These are phyloP conservation scores for Diadophis punctatus DNA, from an alignment of 2,113 vertebrate species.

Conservation along the genomic window DNA sequence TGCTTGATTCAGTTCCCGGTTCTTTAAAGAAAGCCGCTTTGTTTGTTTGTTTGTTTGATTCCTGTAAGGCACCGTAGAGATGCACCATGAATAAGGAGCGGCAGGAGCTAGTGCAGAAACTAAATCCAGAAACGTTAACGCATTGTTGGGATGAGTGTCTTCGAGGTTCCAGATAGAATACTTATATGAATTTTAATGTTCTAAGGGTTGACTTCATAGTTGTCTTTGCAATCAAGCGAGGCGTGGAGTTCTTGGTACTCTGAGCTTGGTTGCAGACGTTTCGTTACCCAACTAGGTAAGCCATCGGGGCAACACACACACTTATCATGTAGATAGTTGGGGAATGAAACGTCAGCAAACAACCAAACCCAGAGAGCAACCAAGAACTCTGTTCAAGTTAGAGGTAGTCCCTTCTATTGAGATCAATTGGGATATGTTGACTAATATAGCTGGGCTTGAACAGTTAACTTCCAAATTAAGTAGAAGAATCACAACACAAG, in stretches of 20 bases:
- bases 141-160: background rate
- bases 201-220: background rate
- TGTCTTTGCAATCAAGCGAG: background rate
- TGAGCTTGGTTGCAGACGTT: background rate
- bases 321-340: background rate
- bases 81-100: background rate
- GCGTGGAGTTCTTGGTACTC: background rate
- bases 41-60: background rate
- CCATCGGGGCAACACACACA: background rate
- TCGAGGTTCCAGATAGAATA: background rate
- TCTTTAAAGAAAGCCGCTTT: background rate
- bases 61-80: background rate
- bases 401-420: background rate
- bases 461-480: background rate
- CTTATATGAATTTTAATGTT: background rate
- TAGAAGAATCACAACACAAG: background rate
- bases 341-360: background rate
- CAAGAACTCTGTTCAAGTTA: background rate
- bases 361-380: background rate
- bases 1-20: background rate
- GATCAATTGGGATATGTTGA: background rate
- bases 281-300: background rate
- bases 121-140: background rate
- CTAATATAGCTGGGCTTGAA: background rate
- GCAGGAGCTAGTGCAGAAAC: background rate